These are phyloP conservation scores for Osmerus mordax DNA, from an alignment of 2,113 vertebrate genomes.

Conservation along the genomic window DNA sequence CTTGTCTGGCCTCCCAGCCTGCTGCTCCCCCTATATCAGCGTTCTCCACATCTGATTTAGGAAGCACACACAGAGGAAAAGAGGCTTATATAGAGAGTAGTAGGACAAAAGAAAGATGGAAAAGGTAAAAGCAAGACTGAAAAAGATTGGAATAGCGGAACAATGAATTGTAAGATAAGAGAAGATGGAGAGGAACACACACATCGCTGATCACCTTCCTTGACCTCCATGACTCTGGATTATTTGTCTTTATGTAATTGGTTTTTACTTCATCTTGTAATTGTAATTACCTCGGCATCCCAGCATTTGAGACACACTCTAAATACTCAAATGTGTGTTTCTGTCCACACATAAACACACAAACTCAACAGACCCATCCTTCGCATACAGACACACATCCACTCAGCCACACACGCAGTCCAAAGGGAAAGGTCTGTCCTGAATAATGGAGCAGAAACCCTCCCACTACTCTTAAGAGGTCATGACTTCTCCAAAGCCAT, in stretches of 20 bases:
- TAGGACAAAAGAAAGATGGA: not conserved
- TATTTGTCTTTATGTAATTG: no score
- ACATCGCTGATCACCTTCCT: no score
- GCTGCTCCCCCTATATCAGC: constrained; percentile 42
- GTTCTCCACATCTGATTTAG: constrained; percentile 22
- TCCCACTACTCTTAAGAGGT: constrained; percentile 37
- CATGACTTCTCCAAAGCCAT: constrained; percentile 40
- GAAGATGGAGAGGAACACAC: not conserved
- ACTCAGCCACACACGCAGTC: not conserved
- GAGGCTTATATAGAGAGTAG: not conserved
- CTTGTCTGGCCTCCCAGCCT: constrained; percentile 50
- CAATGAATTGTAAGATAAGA: not conserved
- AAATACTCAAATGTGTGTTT: constrained; percentile 8
- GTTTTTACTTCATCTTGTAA: no score
- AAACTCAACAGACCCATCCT: not conserved
- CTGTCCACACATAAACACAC: constrained; percentile 1
- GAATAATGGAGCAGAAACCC: constrained; percentile 50
- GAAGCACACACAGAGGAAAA: constrained; percentile 25
- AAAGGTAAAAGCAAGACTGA: not conserved
- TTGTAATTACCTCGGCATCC: not conserved
- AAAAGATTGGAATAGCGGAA: not conserved
- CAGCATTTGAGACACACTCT: not conserved
- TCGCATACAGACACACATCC: constrained; percentile 4
- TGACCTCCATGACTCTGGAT: no score
- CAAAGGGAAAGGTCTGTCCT: constrained; percentile 13